Base-by-base conservation (phyloP, 2,113 vertebrate genomes). In the Agapornis roseicollis region DNA sequence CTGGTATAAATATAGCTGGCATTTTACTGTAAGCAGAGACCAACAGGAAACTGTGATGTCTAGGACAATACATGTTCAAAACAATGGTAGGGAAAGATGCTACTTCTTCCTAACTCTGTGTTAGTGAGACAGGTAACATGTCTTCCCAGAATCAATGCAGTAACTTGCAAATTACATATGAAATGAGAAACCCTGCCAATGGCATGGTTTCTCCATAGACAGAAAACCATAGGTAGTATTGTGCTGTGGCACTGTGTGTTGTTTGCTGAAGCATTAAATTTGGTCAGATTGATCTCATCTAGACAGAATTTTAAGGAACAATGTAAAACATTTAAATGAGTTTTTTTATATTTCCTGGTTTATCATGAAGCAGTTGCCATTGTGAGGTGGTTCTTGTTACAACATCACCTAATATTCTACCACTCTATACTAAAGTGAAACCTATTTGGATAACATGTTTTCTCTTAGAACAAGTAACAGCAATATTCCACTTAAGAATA, bases 141-240 rank as follows among this genome's bases (percentile, higher is more conserved):
- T 86, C 80, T 95, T 86, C 23, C 14, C 61, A 91, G 72, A 97
- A 93, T 89, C 71, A 80, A 53, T 89, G 76, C 78, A 89, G 85
- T 77, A 88, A 93, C 88, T 92, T 95, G 85, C 68, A 97, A 97
- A 96, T 95, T 78, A 91, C 89, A 68, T 96, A 97, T 93, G 89
- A 97, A 96, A 96, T 90, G 74, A 96, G 92, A 97, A 94, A 95
- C 8, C 19, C 8, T 13, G 91, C 68, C 91, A 46, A 88, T 3
- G 33, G 69, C 94, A 89, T 7, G 13, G 9, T 15, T 58, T 24
- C 56, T 58, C 56, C 20, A 31, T 31, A 89, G 52, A 85, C 37
- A 28, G 65, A 94, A 95, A 97, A 79, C 92, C 39, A 88, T 46
- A 95, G 89, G 53, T 80, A 72, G 80, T 33, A 79, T 71, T 77